phyloP scores from a whole-genome alignment of 2,888 invertebrate genomes.

The Parnassius mnemosyne region DNA sequence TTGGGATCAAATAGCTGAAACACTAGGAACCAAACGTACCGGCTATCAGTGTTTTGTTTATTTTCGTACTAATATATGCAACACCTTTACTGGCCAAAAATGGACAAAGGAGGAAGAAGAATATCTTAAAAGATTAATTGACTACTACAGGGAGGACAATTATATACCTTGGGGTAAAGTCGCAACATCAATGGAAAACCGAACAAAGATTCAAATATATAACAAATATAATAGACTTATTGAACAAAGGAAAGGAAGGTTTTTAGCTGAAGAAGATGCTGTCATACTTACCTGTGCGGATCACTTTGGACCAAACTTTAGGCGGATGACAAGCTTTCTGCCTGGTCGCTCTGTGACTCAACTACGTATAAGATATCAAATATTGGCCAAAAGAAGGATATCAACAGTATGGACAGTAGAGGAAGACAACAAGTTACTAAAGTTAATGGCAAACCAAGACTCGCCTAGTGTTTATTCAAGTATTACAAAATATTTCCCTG shows the following conservation, averaged over 20 bases:
- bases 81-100: slow-evolving; percentile 51
- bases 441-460: slow-evolving; percentile 75
- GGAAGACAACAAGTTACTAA: slow-evolving; percentile 82
- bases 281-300: slow-evolving; percentile 81
- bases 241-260: slow-evolving; percentile 80
- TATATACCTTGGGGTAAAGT: slow-evolving; percentile 88
- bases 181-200: slow-evolving; percentile 80
- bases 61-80: slow-evolving; percentile 76
- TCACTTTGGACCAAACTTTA: slow-evolving; percentile 82
- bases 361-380: slow-evolving; percentile 80
- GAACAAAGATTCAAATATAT: slow-evolving; percentile 84
- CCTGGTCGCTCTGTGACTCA: slow-evolving; percentile 83
- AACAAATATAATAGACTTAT: slow-evolving; percentile 70
- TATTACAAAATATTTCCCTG: slow-evolving; percentile 75
- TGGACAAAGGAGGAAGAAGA: slow-evolving; percentile 87
- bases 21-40: slow-evolving; percentile 80
- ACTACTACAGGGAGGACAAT: slow-evolving; percentile 82
- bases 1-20: slow-evolving; percentile 83
- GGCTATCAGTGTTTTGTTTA: slow-evolving; percentile 86
- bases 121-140: slow-evolving; percentile 81
- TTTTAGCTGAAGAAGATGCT: slow-evolving; percentile 84
- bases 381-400: slow-evolving; percentile 61
- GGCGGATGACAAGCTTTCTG: slow-evolving; percentile 78
- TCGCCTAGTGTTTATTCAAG: slow-evolving; percentile 51
- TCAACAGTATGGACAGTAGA: slow-evolving; percentile 81